A percentile compares a stretch with the other conserved stretches of the same genome.
phyloP scores from a whole-genome alignment of 2,113 vertebrate genomes.

The Nesoenas mayeri region DNA sequence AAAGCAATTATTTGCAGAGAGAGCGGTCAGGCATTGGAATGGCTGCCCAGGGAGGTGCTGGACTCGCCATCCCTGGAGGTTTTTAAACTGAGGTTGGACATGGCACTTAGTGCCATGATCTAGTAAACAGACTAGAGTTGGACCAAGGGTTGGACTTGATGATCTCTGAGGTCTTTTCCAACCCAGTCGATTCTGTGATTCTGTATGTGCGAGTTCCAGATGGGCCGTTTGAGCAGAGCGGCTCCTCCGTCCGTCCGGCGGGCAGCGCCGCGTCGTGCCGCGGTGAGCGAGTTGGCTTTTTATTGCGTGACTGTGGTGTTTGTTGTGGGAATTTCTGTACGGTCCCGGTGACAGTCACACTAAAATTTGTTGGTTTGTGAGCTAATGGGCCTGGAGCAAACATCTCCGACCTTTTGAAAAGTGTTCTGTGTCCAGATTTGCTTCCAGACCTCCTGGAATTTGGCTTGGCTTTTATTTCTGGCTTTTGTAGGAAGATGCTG shows the following conservation, averaged over 20 bases:
- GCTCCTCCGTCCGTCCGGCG: background rate
- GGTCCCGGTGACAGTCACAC: background rate
- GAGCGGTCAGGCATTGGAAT: too few species aligned
- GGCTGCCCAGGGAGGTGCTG: too few species aligned
- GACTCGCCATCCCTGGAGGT: too few species aligned
- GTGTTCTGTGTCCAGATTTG: background rate
- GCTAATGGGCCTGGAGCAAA: background rate
- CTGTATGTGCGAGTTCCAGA: too few species aligned
- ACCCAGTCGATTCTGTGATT: too few species aligned
- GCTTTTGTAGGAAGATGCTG: background rate
- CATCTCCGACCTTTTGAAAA: background rate
- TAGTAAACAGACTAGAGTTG: too few species aligned
- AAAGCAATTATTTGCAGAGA: too few species aligned
- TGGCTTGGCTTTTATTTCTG: background rate
- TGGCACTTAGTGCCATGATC: too few species aligned
- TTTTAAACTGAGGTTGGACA: too few species aligned
- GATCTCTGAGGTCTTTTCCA: too few species aligned
- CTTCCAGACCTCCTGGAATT: background rate
- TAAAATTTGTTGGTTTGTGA: background rate
- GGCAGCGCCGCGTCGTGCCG: background rate
- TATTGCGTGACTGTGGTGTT: background rate
- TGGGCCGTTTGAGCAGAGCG: background rate
- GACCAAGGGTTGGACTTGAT: too few species aligned
- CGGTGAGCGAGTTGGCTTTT: background rate
- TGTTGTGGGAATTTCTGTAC: background rate